These are phyloP conservation scores for Pammene aurita DNA, from an alignment of 2,888 invertebrate species.

Conservation along the genomic window DNA sequence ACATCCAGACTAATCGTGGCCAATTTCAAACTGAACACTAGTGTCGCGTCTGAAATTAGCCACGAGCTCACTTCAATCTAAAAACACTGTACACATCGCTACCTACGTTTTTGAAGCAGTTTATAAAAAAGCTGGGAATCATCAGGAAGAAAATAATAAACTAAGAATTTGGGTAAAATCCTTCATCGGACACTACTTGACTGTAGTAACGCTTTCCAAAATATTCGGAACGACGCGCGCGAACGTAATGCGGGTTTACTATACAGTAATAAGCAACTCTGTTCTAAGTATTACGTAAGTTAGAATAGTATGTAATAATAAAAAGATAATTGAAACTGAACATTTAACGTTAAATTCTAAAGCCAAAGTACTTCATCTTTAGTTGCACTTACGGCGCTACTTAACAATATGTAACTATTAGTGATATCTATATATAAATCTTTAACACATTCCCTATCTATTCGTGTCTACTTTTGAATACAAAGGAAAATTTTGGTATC, in stretches of 20 bases:
- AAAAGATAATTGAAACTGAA: conserved; percentile 22
- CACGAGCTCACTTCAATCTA: conserved; percentile 27
- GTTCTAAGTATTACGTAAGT: conserved; percentile 40
- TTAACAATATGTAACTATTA: too few species aligned
- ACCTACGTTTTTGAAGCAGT: conserved; percentile 44
- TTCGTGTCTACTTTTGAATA: too few species aligned
- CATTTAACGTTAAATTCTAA: background rate
- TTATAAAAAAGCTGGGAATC: conserved; percentile 40
- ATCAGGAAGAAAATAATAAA: conserved; percentile 13
- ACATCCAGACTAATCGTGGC: conserved; percentile 23
- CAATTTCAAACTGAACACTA: conserved; percentile 35
- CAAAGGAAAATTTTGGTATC: background rate
- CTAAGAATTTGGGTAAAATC: conserved; percentile 31
- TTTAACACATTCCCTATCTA: too few species aligned
- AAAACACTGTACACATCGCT: conserved; percentile 29
- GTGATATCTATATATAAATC: too few species aligned
- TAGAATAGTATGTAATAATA: conserved; percentile 18
- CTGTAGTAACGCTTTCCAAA: conserved; percentile 44
- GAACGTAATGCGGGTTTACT: conserved; percentile 44
- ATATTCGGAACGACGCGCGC: conserved; percentile 41
- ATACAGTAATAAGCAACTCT: conserved; percentile 34
- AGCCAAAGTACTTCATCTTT: too few species aligned
- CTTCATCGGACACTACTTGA: conserved; percentile 44
- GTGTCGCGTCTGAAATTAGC: conserved; percentile 32
- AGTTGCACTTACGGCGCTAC: too few species aligned